Percentiles rank a stretch among this genome's conserved stretches.
phyloP scores from a whole-genome alignment of 2,113 vertebrate genomes.

The Willisornis vidua region DNA sequence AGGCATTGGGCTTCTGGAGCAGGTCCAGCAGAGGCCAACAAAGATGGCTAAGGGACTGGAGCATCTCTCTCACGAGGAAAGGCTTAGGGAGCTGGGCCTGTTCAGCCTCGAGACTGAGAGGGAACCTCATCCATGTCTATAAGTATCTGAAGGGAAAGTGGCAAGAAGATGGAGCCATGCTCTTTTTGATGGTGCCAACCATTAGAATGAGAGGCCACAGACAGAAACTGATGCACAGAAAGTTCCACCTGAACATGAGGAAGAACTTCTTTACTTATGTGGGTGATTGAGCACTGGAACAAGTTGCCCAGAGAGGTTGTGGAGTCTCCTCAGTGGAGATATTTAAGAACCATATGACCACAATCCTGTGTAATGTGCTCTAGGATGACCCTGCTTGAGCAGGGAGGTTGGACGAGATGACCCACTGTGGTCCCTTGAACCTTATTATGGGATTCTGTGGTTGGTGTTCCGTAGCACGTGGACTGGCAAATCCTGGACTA shows the following conservation, averaged over 20 bases:
- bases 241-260: neutral
- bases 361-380: neutral
- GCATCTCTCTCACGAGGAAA: neutral
- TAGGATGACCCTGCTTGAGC: neutral
- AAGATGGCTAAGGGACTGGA: neutral
- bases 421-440: neutral
- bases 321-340: neutral
- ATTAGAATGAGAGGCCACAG: neutral
- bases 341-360: neutral
- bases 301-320: neutral
- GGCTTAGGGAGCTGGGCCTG: neutral
- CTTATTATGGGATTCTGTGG: neutral
- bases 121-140: neutral
- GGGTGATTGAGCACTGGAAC: neutral
- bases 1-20: neutral
- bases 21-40: neutral
- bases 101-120: neutral
- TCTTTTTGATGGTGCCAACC: neutral
- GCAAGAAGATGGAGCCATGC: neutral
- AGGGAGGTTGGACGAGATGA: neutral
- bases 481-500: neutral
- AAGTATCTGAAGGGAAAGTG: neutral
- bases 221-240: neutral
- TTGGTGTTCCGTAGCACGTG: neutral
- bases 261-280: neutral